These are phyloP conservation scores for Nyctereutes procyonoides DNA, from an alignment of 2,113 vertebrate species.

Conservation along the genomic window DNA sequence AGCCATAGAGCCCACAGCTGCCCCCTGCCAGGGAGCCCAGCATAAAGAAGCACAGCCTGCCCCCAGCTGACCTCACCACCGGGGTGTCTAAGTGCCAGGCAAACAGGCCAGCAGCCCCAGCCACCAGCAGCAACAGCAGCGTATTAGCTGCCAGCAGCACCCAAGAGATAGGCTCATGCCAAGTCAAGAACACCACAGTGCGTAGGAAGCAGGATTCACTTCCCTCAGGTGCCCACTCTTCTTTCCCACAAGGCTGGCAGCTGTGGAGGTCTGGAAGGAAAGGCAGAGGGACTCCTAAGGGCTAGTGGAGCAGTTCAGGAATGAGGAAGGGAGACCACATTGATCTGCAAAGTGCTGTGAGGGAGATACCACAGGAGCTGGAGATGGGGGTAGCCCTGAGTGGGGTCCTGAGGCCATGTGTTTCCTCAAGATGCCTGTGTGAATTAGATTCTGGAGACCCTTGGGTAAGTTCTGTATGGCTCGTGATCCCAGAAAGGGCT, in stretches of 20 bases:
- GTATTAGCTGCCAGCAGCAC: constrained; percentile 75
- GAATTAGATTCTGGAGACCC: not conserved
- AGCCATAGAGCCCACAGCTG: constrained; percentile 87
- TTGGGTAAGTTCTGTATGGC: not conserved
- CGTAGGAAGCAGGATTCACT: constrained; percentile 88
- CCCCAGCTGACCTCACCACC: constrained; percentile 92
- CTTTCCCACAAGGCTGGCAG: constrained; percentile 86
- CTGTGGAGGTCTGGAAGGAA: constrained; percentile 81
- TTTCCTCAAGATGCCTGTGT: not conserved
- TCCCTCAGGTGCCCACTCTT: constrained; percentile 87
- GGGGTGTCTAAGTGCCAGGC: constrained; percentile 87
- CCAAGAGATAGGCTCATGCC: constrained; percentile 83
- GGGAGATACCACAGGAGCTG: not conserved
- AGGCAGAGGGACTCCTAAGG: not conserved
- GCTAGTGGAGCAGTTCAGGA: not conserved
- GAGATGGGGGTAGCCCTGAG: not conserved
- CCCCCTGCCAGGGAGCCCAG: constrained; percentile 87
- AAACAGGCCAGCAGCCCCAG: constrained; percentile 85
- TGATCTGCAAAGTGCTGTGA: not conserved
- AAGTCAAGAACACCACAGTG: constrained; percentile 84
- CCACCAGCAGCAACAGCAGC: constrained; percentile 80
- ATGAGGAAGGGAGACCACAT: not conserved
- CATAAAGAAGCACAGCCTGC: constrained; percentile 91
- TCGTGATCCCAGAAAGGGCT: not conserved
- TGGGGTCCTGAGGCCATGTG: not conserved